phyloP scores from a whole-genome alignment of 1,140 invertebrate species.

The Hycleus phaleratus region DNA sequence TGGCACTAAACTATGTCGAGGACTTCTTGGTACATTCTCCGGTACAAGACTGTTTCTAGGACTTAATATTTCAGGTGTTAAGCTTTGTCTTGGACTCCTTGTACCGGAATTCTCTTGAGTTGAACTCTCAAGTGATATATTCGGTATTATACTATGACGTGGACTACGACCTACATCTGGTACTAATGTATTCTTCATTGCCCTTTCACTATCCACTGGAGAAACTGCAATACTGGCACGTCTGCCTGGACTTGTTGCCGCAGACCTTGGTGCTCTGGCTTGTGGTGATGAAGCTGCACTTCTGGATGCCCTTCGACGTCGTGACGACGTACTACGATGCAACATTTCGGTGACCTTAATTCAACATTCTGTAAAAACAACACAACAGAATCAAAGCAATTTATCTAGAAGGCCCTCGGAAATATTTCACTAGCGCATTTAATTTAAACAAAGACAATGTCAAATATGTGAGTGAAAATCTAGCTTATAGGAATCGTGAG shows the following conservation, averaged over 20 bases:
- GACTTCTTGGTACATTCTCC: conserved; percentile 46
- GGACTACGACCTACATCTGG: conserved; percentile 54
- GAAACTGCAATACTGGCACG: conserved; percentile 46
- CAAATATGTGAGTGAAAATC: too few relatives aligned
- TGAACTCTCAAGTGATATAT: conserved; percentile 43
- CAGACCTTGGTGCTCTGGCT: conserved; percentile 40
- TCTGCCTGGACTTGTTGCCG: conserved; percentile 41
- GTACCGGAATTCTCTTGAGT: conserved; percentile 29
- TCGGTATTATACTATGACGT: conserved; percentile 53
- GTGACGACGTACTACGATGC: conserved; percentile 57
- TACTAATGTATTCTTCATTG: conserved; percentile 38
- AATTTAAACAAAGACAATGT: too few relatives aligned
- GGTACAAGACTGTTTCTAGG: conserved; percentile 55
- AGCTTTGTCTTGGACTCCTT: conserved; percentile 46
- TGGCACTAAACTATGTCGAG: conserved; percentile 43
- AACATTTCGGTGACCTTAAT: conserved; percentile 43
- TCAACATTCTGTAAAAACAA: too few relatives aligned
- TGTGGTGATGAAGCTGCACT: conserved; percentile 57
- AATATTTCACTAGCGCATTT: too few relatives aligned
- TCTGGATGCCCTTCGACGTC: conserved; percentile 54
- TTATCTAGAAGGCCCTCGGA: too few relatives aligned
- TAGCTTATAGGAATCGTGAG: too few relatives aligned
- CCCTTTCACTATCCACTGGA: conserved; percentile 40
- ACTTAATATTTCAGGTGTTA: conserved; percentile 47
- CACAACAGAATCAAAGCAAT: too few relatives aligned